phyloP scores from a whole-genome alignment of 1,140 invertebrate species.

The Heliconius nattereri region DNA sequence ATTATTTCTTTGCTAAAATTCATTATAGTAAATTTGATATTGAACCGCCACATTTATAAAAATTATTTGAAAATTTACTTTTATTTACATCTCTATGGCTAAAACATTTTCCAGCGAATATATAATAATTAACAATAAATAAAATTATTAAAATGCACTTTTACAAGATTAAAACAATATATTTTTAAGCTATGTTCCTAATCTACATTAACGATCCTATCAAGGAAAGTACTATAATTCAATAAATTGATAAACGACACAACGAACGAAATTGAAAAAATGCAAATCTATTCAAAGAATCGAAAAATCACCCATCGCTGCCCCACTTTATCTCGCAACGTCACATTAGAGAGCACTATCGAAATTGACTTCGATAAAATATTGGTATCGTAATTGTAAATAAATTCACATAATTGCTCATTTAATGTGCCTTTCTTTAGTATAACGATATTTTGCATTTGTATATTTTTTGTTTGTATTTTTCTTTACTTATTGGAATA shows the following conservation, averaged over 20 bases:
- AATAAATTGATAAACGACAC: slow-evolving; percentile 35
- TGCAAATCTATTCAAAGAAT: slow-evolving; percentile 64
- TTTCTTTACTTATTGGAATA: neutral
- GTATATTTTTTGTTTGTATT: neutral
- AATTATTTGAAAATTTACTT: no score
- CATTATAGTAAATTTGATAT: no score
- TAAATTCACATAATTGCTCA: slow-evolving; percentile 70
- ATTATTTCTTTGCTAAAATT: no score
- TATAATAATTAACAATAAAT: no score
- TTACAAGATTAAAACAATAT: no score
- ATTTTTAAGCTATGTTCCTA: neutral
- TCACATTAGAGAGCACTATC: slow-evolving; percentile 65
- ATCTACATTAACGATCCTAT: neutral
- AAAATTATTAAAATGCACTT: no score
- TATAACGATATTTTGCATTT: neutral
- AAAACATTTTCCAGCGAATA: no score
- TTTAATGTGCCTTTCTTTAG: slow-evolving; percentile 58
- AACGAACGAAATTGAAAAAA: slow-evolving; percentile 59
- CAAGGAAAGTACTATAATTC: neutral
- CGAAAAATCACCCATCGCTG: slow-evolving; percentile 66
- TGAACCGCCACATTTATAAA: no score
- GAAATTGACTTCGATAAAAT: slow-evolving; percentile 76
- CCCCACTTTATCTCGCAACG: slow-evolving; percentile 64
- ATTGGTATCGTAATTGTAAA: slow-evolving; percentile 65
- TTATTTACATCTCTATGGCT: no score